Evolutionary conservation across 2,888 invertebrate species (phyloP), one percentile per base, ranked within the genome.

Genomic region (Cephus runcator): DNA sequence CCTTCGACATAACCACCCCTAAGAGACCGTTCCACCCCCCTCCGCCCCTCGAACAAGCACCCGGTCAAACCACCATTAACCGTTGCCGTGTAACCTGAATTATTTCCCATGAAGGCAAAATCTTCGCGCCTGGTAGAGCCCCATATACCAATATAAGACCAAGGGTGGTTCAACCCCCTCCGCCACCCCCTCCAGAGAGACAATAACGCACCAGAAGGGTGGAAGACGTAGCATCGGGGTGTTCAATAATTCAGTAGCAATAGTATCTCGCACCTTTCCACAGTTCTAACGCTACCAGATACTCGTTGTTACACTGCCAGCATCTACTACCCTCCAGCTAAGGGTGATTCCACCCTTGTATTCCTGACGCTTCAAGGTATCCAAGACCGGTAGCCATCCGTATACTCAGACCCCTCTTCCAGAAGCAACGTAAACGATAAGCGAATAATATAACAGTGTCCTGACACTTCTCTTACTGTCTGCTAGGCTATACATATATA

Each of bases 201-300:
- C 85, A 85, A 85, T 86, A 86, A 86, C 81, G 81, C 84, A 33
- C 69, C 69, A 30, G 69, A n/a, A 34, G 73, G 73, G n/a, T 31
- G 34, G 34, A 31, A 73, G 34, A 34, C 33, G 73, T 81, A 84
- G 87, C 82, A 86, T 85, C 83, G 87, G 86, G 84, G 83, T 85
- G 86, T 86, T 88, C 85, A 88, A 88, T 88, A 88, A 88, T 88
- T 87, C 88, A 88, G 80, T 82, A 85, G 85, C 85, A 80, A 85
- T 83, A 84, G 80, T 79, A 79, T 33, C 76, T 75, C 76, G 79
- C 75, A 31, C 75, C 69, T 30, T 71, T 31, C 69, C 69, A 40
- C 40, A 40, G 4, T 15, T 15, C 40, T 40, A 40, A 15, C 1
- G 40, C 40, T 40, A 40, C 40, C 34, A 78, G 80, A 75, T 76